Evolutionary conservation across 23 tunicate species (phyloP), one percentile per base, ranked within the genome.

Genomic region (Halocynthia aurantium): DNA sequence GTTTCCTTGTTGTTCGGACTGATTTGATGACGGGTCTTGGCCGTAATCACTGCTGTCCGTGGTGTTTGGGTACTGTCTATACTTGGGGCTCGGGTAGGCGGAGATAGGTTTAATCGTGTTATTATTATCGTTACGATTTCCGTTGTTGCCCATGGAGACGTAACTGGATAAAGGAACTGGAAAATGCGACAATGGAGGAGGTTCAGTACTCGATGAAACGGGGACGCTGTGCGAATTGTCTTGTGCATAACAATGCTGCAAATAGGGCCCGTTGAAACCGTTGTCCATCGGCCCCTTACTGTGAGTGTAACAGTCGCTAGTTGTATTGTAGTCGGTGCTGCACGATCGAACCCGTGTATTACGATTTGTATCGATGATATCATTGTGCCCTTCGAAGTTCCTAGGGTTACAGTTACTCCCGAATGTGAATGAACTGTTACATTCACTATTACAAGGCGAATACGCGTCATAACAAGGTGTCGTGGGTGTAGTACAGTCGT

Each of bases 101-200:
- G 44, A 31, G 44, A 31, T 31, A 31, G 62, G 19, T 8, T 51
- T 54, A 0, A 54, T 74, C 13, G 62, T 17, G 17, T 54, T 53
- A 44, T 56, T 52, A 54, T 70, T 70, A 22, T 20, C n/a, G 54
- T 51, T 51, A 0, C 17, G 75, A 20, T 53, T 56, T 7, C 56
- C 56, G 17, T 21, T 54, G 9, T 13, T 49, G 10, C 8, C n/a
- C 22, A 40, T 56, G 78, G 10, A 21, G 19, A 40, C 60, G 63
- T 74, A 15, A 64, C 78, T 31, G 56, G 63, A 20, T 10, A 10
- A 10, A 10, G 11, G n/a, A 8, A 74, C 62, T 6, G 78, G 78
- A 22, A 74, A 74, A 74, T 74, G 78, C n/a, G 78, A 74, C 62
- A 74, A 64, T 17, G 78, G 78, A 8, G 78, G 78, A 0, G 78